phyloP scores from a whole-genome alignment of 2,113 vertebrate genomes.

The Butorides virescens region DNA sequence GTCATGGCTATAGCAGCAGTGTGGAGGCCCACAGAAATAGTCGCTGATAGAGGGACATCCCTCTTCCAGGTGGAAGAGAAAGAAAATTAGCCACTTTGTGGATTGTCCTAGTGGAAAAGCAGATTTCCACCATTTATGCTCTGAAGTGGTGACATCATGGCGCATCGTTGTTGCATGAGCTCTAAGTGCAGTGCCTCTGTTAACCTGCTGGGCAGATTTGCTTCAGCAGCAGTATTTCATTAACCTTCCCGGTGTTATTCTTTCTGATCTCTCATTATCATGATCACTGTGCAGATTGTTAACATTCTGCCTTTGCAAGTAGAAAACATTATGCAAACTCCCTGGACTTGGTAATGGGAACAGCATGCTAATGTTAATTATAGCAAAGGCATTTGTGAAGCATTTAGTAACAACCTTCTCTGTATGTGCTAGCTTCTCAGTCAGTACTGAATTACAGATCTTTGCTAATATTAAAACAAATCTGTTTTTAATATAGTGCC shows the following conservation, averaged over 20 bases:
- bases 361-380: slow-evolving; percentile 7
- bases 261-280: not conserved
- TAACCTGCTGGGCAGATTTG: not conserved
- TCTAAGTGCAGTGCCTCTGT: not conserved
- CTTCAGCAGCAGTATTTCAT: not conserved
- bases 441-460: not conserved
- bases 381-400: not conserved
- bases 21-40: not conserved
- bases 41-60: too few relatives aligned
- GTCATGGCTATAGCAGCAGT: not conserved
- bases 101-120: not conserved
- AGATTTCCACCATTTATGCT: not conserved
- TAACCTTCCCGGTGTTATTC: not conserved
- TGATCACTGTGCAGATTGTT: not conserved
- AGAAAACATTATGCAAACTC: not conserved
- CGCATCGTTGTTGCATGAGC: fast-evolving
- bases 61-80: not conserved
- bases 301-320: not conserved
- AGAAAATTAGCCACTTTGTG: not conserved
- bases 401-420: not conserved
- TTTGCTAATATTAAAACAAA: slow-evolving; percentile 10
- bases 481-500: not conserved
- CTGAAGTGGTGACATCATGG: not conserved
- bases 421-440: not conserved
- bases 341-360: not conserved